Percentiles rank a stretch among this genome's conserved stretches.
Conservation (phyloP, 2,113 vertebrate species). For the Hippocampus guttulatus region DNA sequence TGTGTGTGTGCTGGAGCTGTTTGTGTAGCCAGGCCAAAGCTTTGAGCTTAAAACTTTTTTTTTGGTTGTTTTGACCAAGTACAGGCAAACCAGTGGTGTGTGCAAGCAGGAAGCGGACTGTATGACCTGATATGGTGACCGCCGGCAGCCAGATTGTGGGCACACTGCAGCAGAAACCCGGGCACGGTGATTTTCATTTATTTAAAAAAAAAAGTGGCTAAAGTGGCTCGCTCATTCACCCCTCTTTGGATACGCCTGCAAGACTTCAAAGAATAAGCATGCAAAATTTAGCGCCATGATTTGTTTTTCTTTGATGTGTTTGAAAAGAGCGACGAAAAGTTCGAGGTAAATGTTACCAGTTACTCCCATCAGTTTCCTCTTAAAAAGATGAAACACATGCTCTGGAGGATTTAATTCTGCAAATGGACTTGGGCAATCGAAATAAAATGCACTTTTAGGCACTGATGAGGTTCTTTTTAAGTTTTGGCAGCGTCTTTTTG, state of each 20-base stretch:
- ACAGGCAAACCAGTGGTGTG: conserved; percentile 66
- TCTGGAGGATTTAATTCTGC: too few relatives aligned
- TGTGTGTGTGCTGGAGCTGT: conserved; percentile 45
- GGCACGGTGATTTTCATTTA: neutral
- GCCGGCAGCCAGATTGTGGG: conserved; percentile 47
- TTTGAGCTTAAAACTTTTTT: conserved; percentile 19
- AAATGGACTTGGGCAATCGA: too few relatives aligned
- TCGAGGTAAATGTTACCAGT: too few relatives aligned
- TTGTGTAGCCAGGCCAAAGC: conserved; percentile 50
- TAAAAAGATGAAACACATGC: too few relatives aligned
- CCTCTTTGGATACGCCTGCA: neutral
- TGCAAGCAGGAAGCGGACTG: conserved; percentile 55
- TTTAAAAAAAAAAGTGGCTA: neutral
- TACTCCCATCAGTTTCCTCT: too few relatives aligned
- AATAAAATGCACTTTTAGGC: too few relatives aligned
- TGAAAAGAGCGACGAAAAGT: too few relatives aligned
- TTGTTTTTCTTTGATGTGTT: too few relatives aligned
- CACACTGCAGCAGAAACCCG: conserved; percentile 30
- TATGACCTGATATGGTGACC: conserved; percentile 70
- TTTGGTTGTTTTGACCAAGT: conserved; percentile 73
- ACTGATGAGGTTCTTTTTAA: too few relatives aligned
- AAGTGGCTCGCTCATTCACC: neutral
- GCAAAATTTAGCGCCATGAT: too few relatives aligned
- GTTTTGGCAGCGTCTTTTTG: too few relatives aligned
- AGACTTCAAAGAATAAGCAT: neutral